Evolutionary conservation across 2,888 invertebrate genomes (phyloP), one percentile per base, ranked within the genome.

Genomic region (Theretra japonica): DNA sequence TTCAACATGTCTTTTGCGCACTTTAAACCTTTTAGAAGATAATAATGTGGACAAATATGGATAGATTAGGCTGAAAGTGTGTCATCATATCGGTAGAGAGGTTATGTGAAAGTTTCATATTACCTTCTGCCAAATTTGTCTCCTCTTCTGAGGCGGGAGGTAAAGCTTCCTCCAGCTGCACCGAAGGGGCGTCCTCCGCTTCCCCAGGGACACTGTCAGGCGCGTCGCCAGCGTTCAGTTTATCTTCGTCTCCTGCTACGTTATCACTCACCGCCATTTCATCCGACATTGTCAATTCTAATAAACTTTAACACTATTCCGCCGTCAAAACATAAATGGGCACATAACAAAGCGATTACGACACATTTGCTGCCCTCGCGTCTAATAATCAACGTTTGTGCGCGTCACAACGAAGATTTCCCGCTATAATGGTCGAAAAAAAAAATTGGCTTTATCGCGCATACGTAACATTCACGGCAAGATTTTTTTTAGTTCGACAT

Each of bases 221-320:
- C 72, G 83, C 83, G 75, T 90, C 89, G 72, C 86, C 88, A 73
- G 80, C 85, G 73, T 80, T 86, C 74, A 86, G 79, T 80, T 83
- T 87, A 82, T 83, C 82, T 82, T 91, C 90, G 76, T 91, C 90
- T 70, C 82, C 85, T 74, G 86, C 85, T 77, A 87, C 88, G 86
- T 90, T 93, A 90, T 92, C 93, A 88, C 89, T 87, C 86, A 92
- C 88, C 89, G 93, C 93, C 92, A 94, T 93, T 93, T 93, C 92
- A 77, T 93, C 93, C 76, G 94, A 94, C 94, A 94, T 94, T 90
- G 92, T 93, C 90, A 90, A 90, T 86, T 87, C 83, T 80, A 87
- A 86, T 72, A 82, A 88, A 87, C 83, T 88, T 84, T 86, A 86
- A 82, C 83, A 85, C 81, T 82, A 85, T 84, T 82, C 83, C 88